Conservation (phyloP, 2,113 vertebrate genomes). For the Mola mola region DNA sequence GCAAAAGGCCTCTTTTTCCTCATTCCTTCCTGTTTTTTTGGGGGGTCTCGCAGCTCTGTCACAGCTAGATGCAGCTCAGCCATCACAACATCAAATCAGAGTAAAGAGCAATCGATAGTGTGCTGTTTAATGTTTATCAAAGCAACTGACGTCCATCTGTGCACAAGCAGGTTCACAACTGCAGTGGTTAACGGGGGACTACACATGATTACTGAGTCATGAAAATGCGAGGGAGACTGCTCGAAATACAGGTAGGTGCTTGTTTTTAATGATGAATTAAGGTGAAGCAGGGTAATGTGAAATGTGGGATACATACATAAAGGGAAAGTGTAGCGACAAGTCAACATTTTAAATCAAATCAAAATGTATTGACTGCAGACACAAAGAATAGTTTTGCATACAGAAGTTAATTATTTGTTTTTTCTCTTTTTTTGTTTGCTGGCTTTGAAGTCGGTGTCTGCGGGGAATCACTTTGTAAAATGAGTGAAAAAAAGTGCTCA, state of each 20-base stretch:
- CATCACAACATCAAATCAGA: conserved; percentile 67
- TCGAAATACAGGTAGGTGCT: conserved; percentile 57
- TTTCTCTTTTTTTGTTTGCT: not conserved
- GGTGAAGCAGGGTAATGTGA: conserved; percentile 49
- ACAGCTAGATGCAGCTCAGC: conserved; percentile 50
- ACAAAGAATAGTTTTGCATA: conserved; percentile 38
- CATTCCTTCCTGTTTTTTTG: conserved; percentile 56
- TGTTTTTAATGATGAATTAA: conserved; percentile 69
- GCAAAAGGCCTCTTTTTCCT: conserved; percentile 48
- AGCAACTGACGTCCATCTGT: conserved; percentile 49
- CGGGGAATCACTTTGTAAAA: no score
- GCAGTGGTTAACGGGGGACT: conserved; percentile 26
- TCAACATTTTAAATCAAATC: not conserved
- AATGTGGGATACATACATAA: conserved; percentile 32
- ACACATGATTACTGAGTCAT: conserved; percentile 6
- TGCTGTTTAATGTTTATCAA: conserved; percentile 67
- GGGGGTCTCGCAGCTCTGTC: conserved; percentile 49
- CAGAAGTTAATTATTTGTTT: conserved; percentile 22
- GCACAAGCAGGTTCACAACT: conserved; percentile 25
- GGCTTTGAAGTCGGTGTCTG: not conserved
- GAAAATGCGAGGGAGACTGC: conserved; percentile 22
- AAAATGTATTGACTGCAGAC: conserved; percentile 50
- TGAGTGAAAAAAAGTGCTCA: no score
- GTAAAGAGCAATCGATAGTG: conserved; percentile 66
- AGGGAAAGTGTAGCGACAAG: conserved; percentile 51